A percentile compares a stretch with the other conserved stretches of the same genome.
phyloP scores from a whole-genome alignment of 1,140 invertebrate genomes.

The Pristionchus pacificus region DNA sequence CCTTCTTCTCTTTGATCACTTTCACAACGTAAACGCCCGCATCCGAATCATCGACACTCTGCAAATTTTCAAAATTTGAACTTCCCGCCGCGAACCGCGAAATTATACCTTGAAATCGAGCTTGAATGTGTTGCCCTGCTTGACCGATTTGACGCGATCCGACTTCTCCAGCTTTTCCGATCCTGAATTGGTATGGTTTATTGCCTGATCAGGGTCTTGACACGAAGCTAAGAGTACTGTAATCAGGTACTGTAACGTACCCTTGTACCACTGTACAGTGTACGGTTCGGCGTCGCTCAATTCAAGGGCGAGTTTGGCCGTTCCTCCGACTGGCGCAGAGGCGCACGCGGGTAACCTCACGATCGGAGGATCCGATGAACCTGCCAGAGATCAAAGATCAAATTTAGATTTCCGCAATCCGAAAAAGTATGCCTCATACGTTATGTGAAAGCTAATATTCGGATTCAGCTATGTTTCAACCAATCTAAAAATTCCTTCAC shows the following conservation, averaged over 20 bases:
- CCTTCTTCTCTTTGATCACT: constrained; percentile 41
- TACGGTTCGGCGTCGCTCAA: constrained; percentile 64
- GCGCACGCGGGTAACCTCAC: constrained; percentile 81
- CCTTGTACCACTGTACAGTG: constrained; percentile 52
- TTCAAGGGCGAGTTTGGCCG: constrained; percentile 74
- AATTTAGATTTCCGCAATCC: too few species aligned
- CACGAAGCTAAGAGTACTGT: background rate
- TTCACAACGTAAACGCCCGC: constrained; percentile 36
- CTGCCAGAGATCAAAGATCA: background rate
- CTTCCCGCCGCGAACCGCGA: background rate
- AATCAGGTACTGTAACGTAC: background rate
- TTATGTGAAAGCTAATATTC: too few species aligned
- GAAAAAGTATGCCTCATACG: too few species aligned
- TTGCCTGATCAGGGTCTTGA: background rate
- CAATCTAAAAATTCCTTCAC: too few species aligned
- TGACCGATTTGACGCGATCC: constrained; percentile 34
- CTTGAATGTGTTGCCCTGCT: constrained; percentile 38
- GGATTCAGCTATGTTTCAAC: too few species aligned
- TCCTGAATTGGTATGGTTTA: constrained; percentile 31
- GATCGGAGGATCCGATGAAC: constrained; percentile 61
- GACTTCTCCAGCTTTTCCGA: constrained; percentile 63
- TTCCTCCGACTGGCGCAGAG: constrained; percentile 76
- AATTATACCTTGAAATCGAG: constrained; percentile 35
- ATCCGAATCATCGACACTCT: constrained; percentile 29
- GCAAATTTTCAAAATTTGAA: constrained; percentile 3